Evolutionary conservation across 2,797 vertebrate species (phyloP).

Genomic region (Aeoliscus strigatus): DNA sequence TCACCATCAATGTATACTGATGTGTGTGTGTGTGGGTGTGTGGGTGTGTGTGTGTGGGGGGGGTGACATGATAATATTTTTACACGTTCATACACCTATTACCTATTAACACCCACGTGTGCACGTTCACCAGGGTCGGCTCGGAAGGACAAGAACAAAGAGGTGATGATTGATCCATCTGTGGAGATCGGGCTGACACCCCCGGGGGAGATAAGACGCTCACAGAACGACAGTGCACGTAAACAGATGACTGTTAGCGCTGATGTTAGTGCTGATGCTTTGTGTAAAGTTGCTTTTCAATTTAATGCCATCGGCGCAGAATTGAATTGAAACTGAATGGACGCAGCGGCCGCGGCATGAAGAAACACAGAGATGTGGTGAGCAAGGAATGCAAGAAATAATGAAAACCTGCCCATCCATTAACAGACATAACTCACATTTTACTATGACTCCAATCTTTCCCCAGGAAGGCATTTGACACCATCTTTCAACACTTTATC

Average conservation of each 20-base stretch:
- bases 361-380: conserved; percentile 26
- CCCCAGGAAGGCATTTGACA: conserved; percentile 17
- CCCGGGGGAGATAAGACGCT: background rate
- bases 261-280: conserved; percentile 9
- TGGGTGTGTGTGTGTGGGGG: conserved; percentile 13
- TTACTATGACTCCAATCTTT: conserved; percentile 25
- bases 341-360: conserved; percentile 31
- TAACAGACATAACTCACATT: conserved; percentile 23
- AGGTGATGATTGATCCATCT: conserved; percentile 52
- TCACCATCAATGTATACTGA: conserved; percentile 64
- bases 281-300: conserved; percentile 6
- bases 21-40: conserved; percentile 6
- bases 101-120: background rate
- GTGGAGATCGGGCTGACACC: conserved; percentile 37
- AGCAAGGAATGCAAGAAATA: conserved; percentile 37
- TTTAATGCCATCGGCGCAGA: conserved; percentile 13
- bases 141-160: conserved; percentile 42
- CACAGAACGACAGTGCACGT: conserved; percentile 1
- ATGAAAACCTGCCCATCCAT: conserved; percentile 37
- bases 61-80: conserved; percentile 72
- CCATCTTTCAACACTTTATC: conserved; percentile 23
- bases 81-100: conserved; percentile 32
- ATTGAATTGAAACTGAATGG: conserved; percentile 20
- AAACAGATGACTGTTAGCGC: no score
- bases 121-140: conserved; percentile 21